These are phyloP conservation scores for Hippocampus abdominalis DNA, from an alignment of 2,113 vertebrate species.

Conservation along the genomic window DNA sequence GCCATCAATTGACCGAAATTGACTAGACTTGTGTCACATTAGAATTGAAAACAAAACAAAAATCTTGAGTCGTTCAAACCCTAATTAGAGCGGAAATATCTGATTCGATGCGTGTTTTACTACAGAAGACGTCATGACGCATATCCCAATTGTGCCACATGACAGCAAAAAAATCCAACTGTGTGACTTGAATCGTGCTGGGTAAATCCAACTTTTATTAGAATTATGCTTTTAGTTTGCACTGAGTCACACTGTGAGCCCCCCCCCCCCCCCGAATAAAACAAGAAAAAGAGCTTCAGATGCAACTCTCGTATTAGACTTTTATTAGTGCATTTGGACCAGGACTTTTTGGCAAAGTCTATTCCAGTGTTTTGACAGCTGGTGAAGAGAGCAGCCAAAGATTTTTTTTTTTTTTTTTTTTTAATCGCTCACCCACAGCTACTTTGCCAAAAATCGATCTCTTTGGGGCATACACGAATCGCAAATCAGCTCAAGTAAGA, in stretches of 20 bases:
- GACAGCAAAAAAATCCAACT: background rate
- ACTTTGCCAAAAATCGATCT: slow-evolving; percentile 1
- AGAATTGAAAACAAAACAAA: background rate
- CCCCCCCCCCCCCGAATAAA: too few relatives aligned
- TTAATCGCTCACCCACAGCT: background rate
- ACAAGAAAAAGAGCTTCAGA: background rate
- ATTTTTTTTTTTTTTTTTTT: background rate
- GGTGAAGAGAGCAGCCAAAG: background rate
- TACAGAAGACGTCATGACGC: background rate
- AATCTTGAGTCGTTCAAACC: background rate
- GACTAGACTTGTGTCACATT: background rate
- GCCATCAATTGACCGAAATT: background rate
- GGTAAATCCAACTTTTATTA: too few relatives aligned
- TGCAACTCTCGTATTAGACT: background rate
- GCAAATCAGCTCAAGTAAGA: slow-evolving; percentile 1
- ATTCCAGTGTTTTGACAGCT: background rate
- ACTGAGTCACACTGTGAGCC: background rate
- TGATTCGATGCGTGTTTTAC: background rate
- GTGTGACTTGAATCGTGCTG: background rate
- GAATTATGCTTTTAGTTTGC: too few relatives aligned
- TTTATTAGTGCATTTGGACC: background rate
- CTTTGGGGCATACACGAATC: background rate
- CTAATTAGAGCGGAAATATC: background rate
- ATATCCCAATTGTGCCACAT: too few relatives aligned
- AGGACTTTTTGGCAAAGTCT: background rate